Evolutionary conservation across 2,888 invertebrate species (phyloP).

Genomic region (Tetheella fluctuosa): DNA sequence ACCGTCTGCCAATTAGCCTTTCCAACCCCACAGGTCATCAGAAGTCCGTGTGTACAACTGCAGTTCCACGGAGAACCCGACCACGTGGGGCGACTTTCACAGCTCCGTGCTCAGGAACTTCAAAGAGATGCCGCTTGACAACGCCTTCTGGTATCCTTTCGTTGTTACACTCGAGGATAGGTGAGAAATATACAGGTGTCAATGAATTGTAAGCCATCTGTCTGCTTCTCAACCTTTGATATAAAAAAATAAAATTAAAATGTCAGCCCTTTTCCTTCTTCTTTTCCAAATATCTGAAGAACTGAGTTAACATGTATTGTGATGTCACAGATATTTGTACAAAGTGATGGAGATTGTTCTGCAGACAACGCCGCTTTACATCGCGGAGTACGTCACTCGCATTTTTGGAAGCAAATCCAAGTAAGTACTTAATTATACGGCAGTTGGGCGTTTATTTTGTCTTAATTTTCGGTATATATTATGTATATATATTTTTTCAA

Average conservation of each 20-base stretch:
- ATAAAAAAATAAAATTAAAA: too few relatives aligned
- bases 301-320: neutral
- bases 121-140: conserved; percentile 82
- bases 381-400: conserved; percentile 87
- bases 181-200: conserved; percentile 25
- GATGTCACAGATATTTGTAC: conserved; percentile 19
- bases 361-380: conserved; percentile 89
- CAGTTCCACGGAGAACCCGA: conserved; percentile 88
- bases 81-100: conserved; percentile 87
- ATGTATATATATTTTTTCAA: too few relatives aligned
- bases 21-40: conserved; percentile 29
- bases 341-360: conserved; percentile 78
- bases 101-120: conserved; percentile 72
- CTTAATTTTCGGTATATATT: too few relatives aligned
- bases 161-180: conserved; percentile 78
- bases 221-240: too few relatives aligned
- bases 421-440: conserved; percentile 82
- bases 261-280: too few relatives aligned
- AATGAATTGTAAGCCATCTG: too few relatives aligned
- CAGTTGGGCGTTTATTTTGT: too few relatives aligned
- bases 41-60: conserved; percentile 88
- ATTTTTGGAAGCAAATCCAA: conserved; percentile 87
- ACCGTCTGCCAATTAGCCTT: too few relatives aligned
- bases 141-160: conserved; percentile 86
- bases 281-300: too few relatives aligned